These are phyloP conservation scores for Mandrillus leucophaeus DNA, from an alignment of 2,113 vertebrate species.

Conservation along the genomic window DNA sequence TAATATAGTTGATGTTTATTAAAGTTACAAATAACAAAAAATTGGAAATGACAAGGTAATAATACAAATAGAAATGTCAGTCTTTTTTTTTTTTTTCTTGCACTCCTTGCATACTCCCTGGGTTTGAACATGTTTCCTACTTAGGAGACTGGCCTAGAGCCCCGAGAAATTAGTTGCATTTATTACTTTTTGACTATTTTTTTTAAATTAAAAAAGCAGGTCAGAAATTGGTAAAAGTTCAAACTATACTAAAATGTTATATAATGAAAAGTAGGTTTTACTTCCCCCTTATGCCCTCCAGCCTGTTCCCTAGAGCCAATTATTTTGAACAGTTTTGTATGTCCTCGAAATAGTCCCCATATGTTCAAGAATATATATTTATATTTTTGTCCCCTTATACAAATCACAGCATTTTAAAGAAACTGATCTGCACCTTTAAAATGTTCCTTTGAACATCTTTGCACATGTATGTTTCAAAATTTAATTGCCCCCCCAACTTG, in stretches of 20 bases:
- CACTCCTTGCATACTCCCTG: background rate
- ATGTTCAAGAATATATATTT: background rate
- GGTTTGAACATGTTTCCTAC: background rate
- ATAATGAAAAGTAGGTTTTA: conserved; percentile 36
- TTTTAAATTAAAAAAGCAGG: conserved; percentile 18
- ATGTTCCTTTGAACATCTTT: background rate
- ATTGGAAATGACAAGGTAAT: background rate
- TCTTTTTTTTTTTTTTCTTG: background rate
- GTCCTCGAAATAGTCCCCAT: background rate
- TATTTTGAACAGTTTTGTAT: conserved; percentile 19
- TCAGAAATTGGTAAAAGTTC: background rate
- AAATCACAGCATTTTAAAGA: background rate
- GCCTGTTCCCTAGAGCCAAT: background rate
- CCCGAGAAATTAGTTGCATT: background rate
- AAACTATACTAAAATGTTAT: conserved; percentile 34
- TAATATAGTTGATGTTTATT: background rate
- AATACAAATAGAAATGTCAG: background rate
- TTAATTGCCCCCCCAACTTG: background rate
- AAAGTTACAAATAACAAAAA: background rate
- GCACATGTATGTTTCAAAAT: background rate
- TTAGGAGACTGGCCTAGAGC: background rate
- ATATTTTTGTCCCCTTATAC: background rate
- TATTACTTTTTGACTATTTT: background rate
- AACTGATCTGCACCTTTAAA: background rate
- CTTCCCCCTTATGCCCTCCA: background rate